phyloP scores from a whole-genome alignment of 2,113 vertebrate genomes.

The Oenanthe oenanthe region DNA sequence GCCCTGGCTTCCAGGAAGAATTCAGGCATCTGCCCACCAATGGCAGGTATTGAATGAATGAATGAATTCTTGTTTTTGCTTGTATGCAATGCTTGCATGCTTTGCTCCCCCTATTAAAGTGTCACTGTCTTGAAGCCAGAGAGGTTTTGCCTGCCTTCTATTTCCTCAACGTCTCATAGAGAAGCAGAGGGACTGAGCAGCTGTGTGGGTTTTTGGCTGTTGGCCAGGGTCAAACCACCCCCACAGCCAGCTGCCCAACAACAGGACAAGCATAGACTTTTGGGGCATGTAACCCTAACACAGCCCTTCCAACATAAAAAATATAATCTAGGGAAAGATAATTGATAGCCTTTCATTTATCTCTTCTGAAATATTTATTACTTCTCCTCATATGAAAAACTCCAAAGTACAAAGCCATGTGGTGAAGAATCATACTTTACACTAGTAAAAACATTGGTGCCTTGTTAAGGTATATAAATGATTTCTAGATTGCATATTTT shows the following conservation, averaged over 20 bases:
- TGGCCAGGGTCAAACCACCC: background rate
- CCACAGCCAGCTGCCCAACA: background rate
- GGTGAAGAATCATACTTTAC: background rate
- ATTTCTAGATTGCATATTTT: background rate
- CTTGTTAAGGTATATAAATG: background rate
- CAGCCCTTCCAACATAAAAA: background rate
- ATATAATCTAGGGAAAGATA: background rate
- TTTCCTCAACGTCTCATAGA: background rate
- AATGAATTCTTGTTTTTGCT: background rate
- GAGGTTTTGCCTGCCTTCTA: background rate
- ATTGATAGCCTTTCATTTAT: background rate
- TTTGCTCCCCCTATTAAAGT: background rate
- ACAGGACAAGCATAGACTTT: background rate
- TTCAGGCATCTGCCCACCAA: background rate
- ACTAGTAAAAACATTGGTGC: background rate
- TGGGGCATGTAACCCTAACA: background rate
- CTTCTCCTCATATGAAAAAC: background rate
- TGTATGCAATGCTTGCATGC: background rate
- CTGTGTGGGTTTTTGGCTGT: background rate
- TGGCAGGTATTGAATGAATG: background rate
- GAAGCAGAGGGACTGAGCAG: background rate
- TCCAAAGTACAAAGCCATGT: accelerated
- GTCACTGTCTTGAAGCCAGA: background rate
- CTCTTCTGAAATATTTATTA: background rate
- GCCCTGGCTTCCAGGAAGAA: background rate